These are phyloP conservation scores for Corticium candelabrum DNA, from an alignment of 37 sponge, comb jelly and placozoan species.

Conservation along the genomic window DNA sequence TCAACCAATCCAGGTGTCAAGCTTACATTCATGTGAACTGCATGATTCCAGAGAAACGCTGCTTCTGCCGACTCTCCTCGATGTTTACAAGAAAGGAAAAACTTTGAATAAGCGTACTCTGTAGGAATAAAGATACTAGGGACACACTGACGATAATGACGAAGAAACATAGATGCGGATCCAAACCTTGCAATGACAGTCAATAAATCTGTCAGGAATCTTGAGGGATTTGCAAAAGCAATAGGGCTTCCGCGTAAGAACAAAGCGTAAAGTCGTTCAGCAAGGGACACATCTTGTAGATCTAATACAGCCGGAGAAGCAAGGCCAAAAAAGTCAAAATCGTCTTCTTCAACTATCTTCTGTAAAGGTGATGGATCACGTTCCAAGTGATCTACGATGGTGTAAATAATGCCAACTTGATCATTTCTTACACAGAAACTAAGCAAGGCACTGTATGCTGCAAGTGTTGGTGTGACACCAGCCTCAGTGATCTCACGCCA, in stretches of 20 bases:
- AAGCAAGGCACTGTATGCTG: not conserved
- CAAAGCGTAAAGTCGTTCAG: not conserved
- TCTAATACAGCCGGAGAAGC: not conserved
- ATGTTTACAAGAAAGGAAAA: no score
- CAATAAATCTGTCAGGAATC: not conserved
- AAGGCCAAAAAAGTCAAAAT: not conserved
- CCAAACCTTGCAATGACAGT: not conserved
- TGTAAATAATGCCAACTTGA: not conserved
- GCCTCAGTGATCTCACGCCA: not conserved
- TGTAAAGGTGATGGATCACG: not conserved
- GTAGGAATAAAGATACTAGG: not conserved
- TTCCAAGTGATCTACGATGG: not conserved
- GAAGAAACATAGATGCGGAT: not conserved
- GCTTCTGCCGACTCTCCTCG: no score
- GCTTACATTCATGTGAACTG: no score
- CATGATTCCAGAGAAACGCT: no score
- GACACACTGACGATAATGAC: not conserved
- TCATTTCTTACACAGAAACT: not conserved
- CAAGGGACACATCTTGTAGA: not conserved
- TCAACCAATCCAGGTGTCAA: no score
- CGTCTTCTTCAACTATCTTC: not conserved
- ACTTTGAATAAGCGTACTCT: not conserved
- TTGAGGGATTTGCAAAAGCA: not conserved
- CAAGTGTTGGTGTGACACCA: not conserved
- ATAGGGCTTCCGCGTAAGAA: not conserved